Base-by-base conservation (phyloP, 2,113 vertebrate genomes). In the Lepus timidus region DNA sequence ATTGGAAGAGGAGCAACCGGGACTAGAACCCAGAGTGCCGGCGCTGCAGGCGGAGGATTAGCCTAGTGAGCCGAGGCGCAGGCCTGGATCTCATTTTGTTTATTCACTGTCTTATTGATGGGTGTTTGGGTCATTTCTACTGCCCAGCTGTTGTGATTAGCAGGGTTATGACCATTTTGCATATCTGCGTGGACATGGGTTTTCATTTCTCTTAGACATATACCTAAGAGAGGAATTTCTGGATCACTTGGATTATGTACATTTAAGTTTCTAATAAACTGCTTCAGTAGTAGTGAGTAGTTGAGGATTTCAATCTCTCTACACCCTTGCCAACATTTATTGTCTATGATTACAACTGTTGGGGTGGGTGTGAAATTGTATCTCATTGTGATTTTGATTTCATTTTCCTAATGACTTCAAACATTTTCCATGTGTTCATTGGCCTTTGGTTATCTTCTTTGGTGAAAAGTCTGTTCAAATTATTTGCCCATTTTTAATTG, bases 261-360 rank as follows among this genome's bases (percentile, higher is more conserved):
- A 29, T 80, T 78, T 78, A 78, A n/a, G 31, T 71, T 86, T 89
- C 85, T 33, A 88, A 51, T 78, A 79, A 80, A 75, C 29, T 88
- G 31, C 67, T 39, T 58, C 80, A 90, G 61, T 6, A 85, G 23
- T 65, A 55, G 11, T 25, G 73, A 58, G 20, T 31, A 92, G 85
- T 81, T 86, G 31, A 90, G 44, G 36, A 52, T 88, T 92, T 86
- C 9, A 6, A 73, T 36, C 67, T 78, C 10, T 36, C 81, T 5
- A n/a, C 2, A 31, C 22, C 5, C 36, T 76, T 73, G 49, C 12
- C 27, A 71, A 25, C 22, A 25, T 52, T 65, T 89, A 27, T 52
- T 91, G 11, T 93, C 44, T 81, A 39, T 81, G 33, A 88, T 84
- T 33, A 29, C 49, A 91, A 23, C 67, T 67, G 49, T 23, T 62